Conservation (phyloP, 2,888 invertebrate species). For the Tanytarsus gracilentus region DNA sequence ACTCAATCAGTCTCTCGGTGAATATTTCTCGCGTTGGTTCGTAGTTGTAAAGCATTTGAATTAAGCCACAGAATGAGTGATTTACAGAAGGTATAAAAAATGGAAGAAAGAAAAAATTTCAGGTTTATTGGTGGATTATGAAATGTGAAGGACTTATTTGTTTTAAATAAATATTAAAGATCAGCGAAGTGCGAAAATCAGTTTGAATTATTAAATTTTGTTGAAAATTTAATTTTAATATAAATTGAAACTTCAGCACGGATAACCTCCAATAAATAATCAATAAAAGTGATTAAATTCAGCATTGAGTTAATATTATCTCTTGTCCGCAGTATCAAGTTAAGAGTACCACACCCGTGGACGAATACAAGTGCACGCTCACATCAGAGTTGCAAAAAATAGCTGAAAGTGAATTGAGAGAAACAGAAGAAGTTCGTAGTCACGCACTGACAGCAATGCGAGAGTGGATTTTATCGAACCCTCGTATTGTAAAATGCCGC, state of each 20-base stretch:
- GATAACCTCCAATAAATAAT: neutral
- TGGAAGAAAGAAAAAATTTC: neutral
- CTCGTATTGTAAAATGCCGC: constrained; percentile 57
- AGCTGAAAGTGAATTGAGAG: constrained; percentile 58
- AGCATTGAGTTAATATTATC: neutral
- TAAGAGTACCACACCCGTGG: constrained; percentile 51
- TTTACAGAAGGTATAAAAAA: constrained; percentile 3
- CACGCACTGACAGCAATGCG: constrained; percentile 59
- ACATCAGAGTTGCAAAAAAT: constrained; percentile 53
- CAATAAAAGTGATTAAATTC: neutral
- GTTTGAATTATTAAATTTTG: too few species aligned
- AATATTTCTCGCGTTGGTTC: neutral
- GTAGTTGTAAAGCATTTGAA: neutral
- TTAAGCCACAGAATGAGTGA: neutral
- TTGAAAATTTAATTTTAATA: too few species aligned
- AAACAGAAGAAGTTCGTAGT: constrained; percentile 53
- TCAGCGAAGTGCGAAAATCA: too few species aligned
- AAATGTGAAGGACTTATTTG: neutral
- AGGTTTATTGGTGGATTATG: neutral
- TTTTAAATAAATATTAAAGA: too few species aligned
- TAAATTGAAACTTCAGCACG: neutral
- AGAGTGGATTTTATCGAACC: constrained; percentile 62
- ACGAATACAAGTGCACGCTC: constrained; percentile 55
- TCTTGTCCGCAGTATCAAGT: constrained; percentile 4
- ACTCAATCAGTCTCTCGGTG: constrained; percentile 5